Percentiles rank a stretch among this genome's conserved stretches.
Evolutionary conservation across 1,140 invertebrate species (phyloP).

Genomic region (Aphaenogaster floridana): DNA sequence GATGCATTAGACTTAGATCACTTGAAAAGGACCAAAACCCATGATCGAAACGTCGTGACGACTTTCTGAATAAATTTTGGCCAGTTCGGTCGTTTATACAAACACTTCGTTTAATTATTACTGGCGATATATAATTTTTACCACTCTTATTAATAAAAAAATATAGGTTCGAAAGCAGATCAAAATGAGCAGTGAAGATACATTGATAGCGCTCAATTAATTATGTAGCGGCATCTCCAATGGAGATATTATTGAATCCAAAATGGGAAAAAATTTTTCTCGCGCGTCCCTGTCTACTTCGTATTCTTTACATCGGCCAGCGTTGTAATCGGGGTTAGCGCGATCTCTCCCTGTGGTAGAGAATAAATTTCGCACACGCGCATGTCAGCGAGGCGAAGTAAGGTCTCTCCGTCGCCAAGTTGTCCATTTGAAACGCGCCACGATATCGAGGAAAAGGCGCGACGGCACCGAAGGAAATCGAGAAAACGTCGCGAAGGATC

Average conservation of each 20-base stretch:
- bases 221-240: no score
- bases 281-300: neutral
- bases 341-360: conserved; percentile 64
- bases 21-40: no score
- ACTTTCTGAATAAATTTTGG: no score
- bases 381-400: conserved; percentile 64
- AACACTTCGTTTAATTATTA: no score
- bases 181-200: no score
- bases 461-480: conserved; percentile 70
- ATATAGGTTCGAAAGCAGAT: no score
- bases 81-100: no score
- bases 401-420: conserved; percentile 77
- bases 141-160: no score
- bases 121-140: no score
- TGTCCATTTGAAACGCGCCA: conserved; percentile 78
- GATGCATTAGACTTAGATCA: no score
- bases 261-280: neutral
- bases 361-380: conserved; percentile 76
- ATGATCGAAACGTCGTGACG: no score
- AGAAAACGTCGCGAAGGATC: conserved; percentile 46
- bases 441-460: conserved; percentile 42
- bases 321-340: conserved; percentile 79
- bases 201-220: no score
- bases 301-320: conserved; percentile 52
- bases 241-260: neutral